These are phyloP conservation scores for Aspidoscelis tigris DNA, from an alignment of 2,113 vertebrate genomes.

Conservation along the genomic window DNA sequence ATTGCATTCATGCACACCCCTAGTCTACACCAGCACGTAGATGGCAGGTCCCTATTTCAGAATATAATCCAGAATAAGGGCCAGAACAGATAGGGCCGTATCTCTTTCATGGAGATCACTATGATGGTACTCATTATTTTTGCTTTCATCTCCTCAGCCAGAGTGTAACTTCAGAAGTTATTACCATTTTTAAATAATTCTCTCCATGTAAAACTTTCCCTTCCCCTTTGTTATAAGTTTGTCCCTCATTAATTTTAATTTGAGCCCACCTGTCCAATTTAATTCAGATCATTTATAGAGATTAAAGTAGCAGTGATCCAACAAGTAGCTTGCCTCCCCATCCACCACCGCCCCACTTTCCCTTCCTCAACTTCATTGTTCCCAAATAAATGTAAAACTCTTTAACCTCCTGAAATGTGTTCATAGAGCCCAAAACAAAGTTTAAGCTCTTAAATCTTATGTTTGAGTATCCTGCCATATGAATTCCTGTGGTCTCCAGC, in stretches of 20 bases:
- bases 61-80: too few species aligned
- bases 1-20: too few species aligned
- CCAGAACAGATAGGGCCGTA: neutral
- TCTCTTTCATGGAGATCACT: neutral
- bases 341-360: neutral
- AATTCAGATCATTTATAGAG: slow-evolving; percentile 39
- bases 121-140: neutral
- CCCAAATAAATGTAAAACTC: neutral
- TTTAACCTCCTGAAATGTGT: neutral
- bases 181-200: slow-evolving; percentile 25
- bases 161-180: neutral
- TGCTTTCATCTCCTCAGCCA: neutral
- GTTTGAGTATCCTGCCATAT: neutral
- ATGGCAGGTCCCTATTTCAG: too few species aligned
- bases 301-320: slow-evolving; percentile 35
- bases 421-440: neutral
- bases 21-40: too few species aligned
- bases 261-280: slow-evolving; percentile 24
- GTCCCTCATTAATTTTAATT: slow-evolving; percentile 56
- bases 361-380: too few species aligned
- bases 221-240: slow-evolving; percentile 21
- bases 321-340: neutral
- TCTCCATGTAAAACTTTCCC: slow-evolving; percentile 28
- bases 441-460: neutral
- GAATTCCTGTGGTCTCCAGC: neutral